phyloP scores from a whole-genome alignment of 2,797 vertebrate genomes.

The Megalops cyprinoides region DNA sequence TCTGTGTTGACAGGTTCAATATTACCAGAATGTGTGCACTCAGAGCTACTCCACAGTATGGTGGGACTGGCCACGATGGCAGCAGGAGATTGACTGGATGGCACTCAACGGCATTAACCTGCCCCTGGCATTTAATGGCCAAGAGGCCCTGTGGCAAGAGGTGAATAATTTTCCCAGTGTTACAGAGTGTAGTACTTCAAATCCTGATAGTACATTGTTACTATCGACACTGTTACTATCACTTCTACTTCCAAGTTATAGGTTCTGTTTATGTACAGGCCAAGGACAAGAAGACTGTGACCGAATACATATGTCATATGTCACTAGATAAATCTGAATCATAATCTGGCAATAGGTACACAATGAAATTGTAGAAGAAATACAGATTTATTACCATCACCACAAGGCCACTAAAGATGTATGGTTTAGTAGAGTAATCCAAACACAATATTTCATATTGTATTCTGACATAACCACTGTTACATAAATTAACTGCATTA shows the following conservation, averaged over 20 bases:
- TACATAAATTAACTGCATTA: too few species aligned
- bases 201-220: not conserved
- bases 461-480: too few species aligned
- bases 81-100: constrained; percentile 97
- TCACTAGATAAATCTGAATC: not conserved
- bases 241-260: not conserved
- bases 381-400: too few species aligned
- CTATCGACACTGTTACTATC: not conserved
- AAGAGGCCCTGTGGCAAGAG: constrained; percentile 90
- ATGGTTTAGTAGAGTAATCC: too few species aligned
- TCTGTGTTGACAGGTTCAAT: constrained; percentile 77
- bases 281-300: not conserved
- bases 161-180: constrained; percentile 59
- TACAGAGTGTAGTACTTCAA: not conserved
- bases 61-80: constrained; percentile 96
- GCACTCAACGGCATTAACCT: constrained; percentile 93
- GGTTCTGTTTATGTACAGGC: too few species aligned
- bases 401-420: too few species aligned
- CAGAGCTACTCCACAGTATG: constrained; percentile 90
- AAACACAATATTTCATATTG: too few species aligned
- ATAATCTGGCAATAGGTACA: not conserved
- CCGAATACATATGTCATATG: too few species aligned
- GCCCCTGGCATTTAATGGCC: constrained; percentile 85
- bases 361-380: not conserved
- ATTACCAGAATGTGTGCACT: constrained; percentile 94